phyloP scores from a whole-genome alignment of 2,888 invertebrate species.

The Drosophila parthenogenetica region DNA sequence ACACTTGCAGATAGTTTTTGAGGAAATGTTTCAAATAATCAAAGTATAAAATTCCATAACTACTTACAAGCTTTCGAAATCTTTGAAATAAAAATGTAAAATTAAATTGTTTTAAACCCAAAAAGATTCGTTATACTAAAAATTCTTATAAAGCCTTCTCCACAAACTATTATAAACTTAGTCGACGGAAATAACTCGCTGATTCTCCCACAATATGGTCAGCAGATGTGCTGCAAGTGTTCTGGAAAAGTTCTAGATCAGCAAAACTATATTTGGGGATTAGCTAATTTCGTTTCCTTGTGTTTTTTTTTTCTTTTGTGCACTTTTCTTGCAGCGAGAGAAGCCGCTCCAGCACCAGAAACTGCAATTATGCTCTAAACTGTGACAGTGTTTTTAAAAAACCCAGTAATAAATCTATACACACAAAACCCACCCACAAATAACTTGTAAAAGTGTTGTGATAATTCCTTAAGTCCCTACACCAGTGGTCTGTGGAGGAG shows the following conservation, averaged over 20 bases:
- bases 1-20: not conserved
- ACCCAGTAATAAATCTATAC: constrained; percentile 14
- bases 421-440: constrained; percentile 29
- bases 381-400: constrained; percentile 31
- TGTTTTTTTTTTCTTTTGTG: constrained; percentile 7
- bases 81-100: not conserved
- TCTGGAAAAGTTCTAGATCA: constrained; percentile 24
- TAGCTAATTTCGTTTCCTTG: constrained; percentile 37
- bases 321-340: constrained; percentile 60
- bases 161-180: constrained; percentile 5
- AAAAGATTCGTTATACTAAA: not conserved
- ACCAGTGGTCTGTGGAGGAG: constrained; percentile 33
- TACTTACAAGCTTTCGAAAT: too few relatives aligned
- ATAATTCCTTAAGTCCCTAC: constrained; percentile 11
- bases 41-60: too few relatives aligned
- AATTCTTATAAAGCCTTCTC: not conserved
- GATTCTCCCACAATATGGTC: constrained; percentile 60
- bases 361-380: constrained; percentile 65
- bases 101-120: not conserved
- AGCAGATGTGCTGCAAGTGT: constrained; percentile 60
- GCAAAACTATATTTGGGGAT: constrained; percentile 19
- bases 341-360: constrained; percentile 61
- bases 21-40: too few relatives aligned
- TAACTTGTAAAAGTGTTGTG: constrained; percentile 28
- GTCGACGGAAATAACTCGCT: constrained; percentile 14